These are phyloP conservation scores for Agapornis canus DNA, from an alignment of 2,797 vertebrate species.

Conservation along the genomic window DNA sequence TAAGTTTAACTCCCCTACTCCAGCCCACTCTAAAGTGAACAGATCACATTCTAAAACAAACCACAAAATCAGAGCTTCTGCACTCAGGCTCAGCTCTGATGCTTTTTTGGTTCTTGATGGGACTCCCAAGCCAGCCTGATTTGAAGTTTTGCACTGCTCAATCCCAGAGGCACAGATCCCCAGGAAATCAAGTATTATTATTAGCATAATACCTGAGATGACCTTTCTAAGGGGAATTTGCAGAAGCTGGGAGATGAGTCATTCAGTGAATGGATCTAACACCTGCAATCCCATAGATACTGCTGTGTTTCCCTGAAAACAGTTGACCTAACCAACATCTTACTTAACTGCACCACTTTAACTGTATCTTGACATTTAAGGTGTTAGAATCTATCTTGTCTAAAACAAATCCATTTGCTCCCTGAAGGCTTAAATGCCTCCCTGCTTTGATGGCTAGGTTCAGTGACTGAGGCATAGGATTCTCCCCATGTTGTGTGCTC, in stretches of 20 bases:
- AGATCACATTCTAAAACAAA: neutral
- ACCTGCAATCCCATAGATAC: neutral
- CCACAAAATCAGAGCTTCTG: neutral
- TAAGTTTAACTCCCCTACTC: neutral
- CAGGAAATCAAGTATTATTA: conserved; percentile 12
- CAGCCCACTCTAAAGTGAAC: neutral
- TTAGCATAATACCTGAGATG: conserved; percentile 5
- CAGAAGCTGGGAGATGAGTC: conserved; percentile 21
- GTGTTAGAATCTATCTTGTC: neutral
- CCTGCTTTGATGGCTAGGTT: neutral
- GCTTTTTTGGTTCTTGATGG: neutral
- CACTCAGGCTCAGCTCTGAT: neutral
- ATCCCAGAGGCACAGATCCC: neutral
- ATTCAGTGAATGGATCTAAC: neutral
- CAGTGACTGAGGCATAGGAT: neutral
- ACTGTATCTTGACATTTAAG: neutral
- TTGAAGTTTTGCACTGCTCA: neutral
- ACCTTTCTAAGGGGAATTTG: conserved; percentile 35
- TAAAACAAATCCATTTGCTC: neutral
- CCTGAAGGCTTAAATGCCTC: neutral
- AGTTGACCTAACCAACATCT: neutral
- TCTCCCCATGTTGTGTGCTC: neutral
- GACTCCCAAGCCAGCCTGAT: neutral
- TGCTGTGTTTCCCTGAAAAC: neutral
- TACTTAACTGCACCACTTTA: neutral